Evolutionary conservation across 2,797 vertebrate species (phyloP).

Genomic region (Chelonia mydas): DNA sequence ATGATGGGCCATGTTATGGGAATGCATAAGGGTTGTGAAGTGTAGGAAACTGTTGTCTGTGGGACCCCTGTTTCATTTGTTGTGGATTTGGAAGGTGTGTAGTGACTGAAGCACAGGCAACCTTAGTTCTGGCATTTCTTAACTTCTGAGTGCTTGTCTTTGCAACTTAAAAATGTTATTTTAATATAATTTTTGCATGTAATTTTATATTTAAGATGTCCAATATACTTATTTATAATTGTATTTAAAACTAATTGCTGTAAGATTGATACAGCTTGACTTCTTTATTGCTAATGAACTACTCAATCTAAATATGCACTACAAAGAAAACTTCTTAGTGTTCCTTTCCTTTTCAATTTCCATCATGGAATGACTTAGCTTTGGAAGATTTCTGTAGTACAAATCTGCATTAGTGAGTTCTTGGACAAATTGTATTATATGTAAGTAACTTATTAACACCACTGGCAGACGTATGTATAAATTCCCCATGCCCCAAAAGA

Average conservation of each 20-base stretch:
- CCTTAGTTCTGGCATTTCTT: neutral
- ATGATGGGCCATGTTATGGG: neutral
- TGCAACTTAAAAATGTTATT: neutral
- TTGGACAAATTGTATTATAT: neutral
- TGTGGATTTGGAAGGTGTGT: neutral
- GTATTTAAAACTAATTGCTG: neutral
- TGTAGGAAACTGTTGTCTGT: neutral
- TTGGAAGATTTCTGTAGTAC: neutral
- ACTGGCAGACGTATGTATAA: neutral
- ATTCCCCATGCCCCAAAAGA: neutral
- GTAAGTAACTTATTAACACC: neutral
- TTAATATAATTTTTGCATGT: neutral
- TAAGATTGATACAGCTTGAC: neutral
- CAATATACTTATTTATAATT: neutral
- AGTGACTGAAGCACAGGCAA: neutral
- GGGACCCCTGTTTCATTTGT: neutral
- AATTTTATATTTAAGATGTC: neutral
- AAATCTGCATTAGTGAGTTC: neutral
- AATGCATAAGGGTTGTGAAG: accelerated
- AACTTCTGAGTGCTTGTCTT: neutral
- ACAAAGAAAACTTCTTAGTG: neutral
- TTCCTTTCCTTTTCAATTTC: neutral
- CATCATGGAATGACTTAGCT: neutral
- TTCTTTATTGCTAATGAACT: neutral
- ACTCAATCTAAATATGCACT: neutral